Base-by-base conservation (phyloP, 2,888 invertebrate genomes). In the Lycia hirtaria region DNA sequence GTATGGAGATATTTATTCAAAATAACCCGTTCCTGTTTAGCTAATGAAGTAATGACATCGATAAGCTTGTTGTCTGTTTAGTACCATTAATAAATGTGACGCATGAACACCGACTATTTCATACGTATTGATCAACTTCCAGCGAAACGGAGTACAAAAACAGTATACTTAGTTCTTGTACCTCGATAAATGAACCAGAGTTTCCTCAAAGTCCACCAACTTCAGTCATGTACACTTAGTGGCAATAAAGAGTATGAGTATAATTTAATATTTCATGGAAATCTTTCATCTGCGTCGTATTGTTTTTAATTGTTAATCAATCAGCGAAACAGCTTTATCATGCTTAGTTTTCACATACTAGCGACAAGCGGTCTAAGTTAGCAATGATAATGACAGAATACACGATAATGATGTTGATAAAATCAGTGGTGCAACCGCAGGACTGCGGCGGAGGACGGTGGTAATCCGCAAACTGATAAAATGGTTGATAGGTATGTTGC, bases 41-140 rank as follows among this genome's bases (percentile, higher is more conserved):
- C 53, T 62, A 62, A 62, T 65, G 57, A 37, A 57, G 55, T 60
- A 61, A 62, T 65, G 55, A 49, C 56, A 62, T 28, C 44, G 67
- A 62, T 65, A 65, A 63, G 47, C 56, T 9, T 58, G 40, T 62
- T 60, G 62, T 62, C 60, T 62, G 50, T 60, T 63, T 60, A 33
- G 33, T 51, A 41, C 45, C 52, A 30, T 53, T 58, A 63, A 63
- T 58, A 54, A 48, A 44, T 22, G 52, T 65, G 63, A 63, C 60
- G 60, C 61, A 62, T 48, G 51, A 48, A 38, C 22, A 7, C n/a
- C 6, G 48, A 22, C 10, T 4, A 35, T 35, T 30, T 50, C 5
- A 15, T 51, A 20, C n/a, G 48, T 20, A 26, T 15, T 50, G 43
- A 49, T 32, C 44, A 38, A 50, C 12, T 30, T 19, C 24, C 15